These are phyloP conservation scores for Ascidia mentula DNA, from an alignment of 23 tunicate genomes.

Conservation along the genomic window DNA sequence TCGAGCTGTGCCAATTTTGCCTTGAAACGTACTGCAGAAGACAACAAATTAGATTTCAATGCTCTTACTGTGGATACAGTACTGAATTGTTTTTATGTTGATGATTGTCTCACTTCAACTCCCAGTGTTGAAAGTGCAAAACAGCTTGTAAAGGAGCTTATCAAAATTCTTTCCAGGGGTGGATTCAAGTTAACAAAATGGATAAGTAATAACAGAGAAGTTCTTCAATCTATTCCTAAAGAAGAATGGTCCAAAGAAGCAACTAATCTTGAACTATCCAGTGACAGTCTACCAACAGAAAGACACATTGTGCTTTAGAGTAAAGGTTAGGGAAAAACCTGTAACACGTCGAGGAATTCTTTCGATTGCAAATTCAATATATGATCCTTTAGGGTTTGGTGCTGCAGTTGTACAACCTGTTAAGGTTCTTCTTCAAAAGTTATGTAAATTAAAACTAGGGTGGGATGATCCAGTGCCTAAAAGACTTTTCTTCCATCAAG, in stretches of 20 bases:
- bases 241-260: conserved; percentile 33
- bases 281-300: no score
- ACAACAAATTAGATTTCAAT: conserved; percentile 16
- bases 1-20: conserved; percentile 47
- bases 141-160: conserved; percentile 20
- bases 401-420: conserved; percentile 35
- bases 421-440: conserved; percentile 34
- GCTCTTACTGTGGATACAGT: conserved; percentile 20
- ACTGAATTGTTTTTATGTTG: conserved; percentile 51
- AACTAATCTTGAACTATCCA: not conserved
- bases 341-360: conserved; percentile 10
- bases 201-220: conserved; percentile 39
- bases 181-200: conserved; percentile 49
- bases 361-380: conserved; percentile 29
- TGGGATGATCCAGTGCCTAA: conserved; percentile 48
- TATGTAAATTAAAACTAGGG: conserved; percentile 16
- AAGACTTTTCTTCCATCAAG: conserved; percentile 1
- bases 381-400: conserved; percentile 49
- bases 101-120: conserved; percentile 38
- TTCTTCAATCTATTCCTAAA: conserved; percentile 16
- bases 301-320: conserved; percentile 26
- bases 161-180: conserved; percentile 7
- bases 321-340: not conserved
- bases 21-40: conserved; percentile 23
- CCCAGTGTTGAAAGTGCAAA: conserved; percentile 11